phyloP scores from a whole-genome alignment of 2,797 vertebrate species.

The Echiichthys vipera region DNA sequence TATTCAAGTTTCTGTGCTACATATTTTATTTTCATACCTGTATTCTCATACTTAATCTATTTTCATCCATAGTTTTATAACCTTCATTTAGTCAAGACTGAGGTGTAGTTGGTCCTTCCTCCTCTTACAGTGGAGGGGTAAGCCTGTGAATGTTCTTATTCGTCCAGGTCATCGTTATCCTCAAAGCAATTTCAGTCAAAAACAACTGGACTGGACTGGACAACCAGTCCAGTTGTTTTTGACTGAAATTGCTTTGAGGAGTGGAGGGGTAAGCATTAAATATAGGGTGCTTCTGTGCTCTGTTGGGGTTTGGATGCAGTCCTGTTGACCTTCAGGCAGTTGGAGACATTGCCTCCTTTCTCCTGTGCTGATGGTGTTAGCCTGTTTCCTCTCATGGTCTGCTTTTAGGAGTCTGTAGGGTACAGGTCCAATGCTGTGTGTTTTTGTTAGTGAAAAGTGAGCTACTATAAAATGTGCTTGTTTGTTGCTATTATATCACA shows the following conservation, averaged over 20 bases:
- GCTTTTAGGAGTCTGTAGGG: conserved; percentile 59
- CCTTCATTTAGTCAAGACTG: not conserved
- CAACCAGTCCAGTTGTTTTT: no score
- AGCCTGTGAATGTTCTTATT: no score
- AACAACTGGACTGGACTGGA: no score
- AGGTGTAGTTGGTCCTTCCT: not conserved
- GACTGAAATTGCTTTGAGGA: no score
- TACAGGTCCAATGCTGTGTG: conserved; percentile 33
- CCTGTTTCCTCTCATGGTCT: conserved; percentile 64
- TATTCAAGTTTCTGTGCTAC: not conserved
- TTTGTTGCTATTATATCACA: conserved; percentile 60
- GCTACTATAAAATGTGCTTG: conserved; percentile 48
- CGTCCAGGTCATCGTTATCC: no score
- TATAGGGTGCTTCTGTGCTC: conserved; percentile 2
- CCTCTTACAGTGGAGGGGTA: not conserved
- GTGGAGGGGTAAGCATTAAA: no score
- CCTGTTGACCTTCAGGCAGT: conserved; percentile 42
- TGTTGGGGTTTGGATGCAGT: conserved; percentile 19
- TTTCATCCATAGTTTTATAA: not conserved
- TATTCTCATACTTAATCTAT: not conserved
- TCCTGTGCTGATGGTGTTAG: conserved; percentile 38
- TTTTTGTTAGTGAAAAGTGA: conserved; percentile 57
- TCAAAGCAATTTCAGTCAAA: no score
- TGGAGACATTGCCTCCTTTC: conserved; percentile 59
- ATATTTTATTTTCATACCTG: not conserved